Conservation (phyloP, 2,797 vertebrate genomes). For the Pseudochirops corinnae region DNA sequence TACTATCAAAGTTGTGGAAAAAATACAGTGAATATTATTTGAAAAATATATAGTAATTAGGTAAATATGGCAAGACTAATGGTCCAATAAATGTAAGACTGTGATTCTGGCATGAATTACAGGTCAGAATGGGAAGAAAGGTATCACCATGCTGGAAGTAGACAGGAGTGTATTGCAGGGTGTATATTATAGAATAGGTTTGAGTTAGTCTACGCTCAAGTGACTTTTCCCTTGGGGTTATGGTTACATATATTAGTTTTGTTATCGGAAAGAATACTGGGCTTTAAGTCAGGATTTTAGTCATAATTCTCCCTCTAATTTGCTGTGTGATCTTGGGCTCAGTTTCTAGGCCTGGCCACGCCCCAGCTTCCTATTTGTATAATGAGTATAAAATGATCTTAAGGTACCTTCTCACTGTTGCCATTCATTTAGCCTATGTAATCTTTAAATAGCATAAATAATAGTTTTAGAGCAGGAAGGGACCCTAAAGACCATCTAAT, state of each 20-base stretch:
- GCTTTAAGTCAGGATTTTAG: not conserved
- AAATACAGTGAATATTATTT: not conserved
- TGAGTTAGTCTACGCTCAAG: not conserved
- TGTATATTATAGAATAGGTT: not conserved
- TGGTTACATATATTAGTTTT: not conserved
- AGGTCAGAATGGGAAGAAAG: not conserved
- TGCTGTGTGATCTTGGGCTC: not conserved
- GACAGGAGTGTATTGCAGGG: not conserved
- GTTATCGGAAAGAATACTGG: not conserved
- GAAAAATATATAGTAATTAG: not conserved
- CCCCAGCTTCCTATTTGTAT: not conserved
- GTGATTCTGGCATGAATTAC: not conserved
- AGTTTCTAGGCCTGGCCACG: not conserved
- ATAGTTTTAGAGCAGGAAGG: constrained; percentile 17
- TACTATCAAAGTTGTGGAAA: not conserved
- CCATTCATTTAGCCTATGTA: not conserved
- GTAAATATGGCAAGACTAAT: no score
- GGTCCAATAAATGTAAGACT: not conserved
- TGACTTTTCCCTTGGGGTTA: not conserved
- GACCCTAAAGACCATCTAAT: constrained; percentile 35
- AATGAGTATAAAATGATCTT: constrained; percentile 24
- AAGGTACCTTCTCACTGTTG: not conserved
- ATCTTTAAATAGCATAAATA: not conserved
- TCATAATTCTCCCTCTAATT: not conserved
- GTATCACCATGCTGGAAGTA: not conserved